phyloP scores from a whole-genome alignment of 1,140 invertebrate species.

The Drosophila fuyamai region DNA sequence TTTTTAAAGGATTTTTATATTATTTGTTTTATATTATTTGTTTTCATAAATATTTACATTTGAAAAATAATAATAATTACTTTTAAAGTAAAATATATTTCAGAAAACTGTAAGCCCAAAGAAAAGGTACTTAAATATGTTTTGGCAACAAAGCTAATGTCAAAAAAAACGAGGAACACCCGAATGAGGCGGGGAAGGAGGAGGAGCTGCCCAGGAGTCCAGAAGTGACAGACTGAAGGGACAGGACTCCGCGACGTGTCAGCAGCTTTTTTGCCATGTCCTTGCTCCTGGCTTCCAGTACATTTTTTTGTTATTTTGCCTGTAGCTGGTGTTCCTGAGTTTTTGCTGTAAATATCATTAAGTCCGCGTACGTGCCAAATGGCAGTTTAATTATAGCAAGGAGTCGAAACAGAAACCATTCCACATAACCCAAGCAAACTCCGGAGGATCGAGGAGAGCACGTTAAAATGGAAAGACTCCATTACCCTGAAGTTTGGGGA shows the following conservation, averaged over 20 bases:
- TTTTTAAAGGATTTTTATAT: too few relatives aligned
- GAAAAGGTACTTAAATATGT: constrained; percentile 21
- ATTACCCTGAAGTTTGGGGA: constrained; percentile 40
- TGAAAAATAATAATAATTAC: too few relatives aligned
- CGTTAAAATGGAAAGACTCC: constrained; percentile 19
- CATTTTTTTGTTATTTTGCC: not conserved
- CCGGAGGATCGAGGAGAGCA: constrained; percentile 1
- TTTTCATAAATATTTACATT: too few relatives aligned
- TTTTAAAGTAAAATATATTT: not conserved
- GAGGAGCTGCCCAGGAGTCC: constrained; percentile 15
- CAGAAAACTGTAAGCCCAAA: not conserved
- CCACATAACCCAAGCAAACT: constrained; percentile 22
- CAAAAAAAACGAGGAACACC: not conserved
- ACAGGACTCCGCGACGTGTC: constrained; percentile 53
- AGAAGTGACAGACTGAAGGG: constrained; percentile 24
- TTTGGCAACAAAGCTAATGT: constrained; percentile 29
- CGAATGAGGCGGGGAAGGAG: not conserved
- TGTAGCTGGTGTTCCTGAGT: constrained; percentile 33
- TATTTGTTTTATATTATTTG: too few relatives aligned
- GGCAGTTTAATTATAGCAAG: constrained; percentile 71
- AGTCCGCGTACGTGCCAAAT: constrained; percentile 74
- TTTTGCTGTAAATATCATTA: constrained; percentile 77
- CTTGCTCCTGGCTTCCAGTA: constrained; percentile 10
- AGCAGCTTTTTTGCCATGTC: constrained; percentile 35
- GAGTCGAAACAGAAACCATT: constrained; percentile 26